Evolutionary conservation across 2,113 vertebrate genomes (phyloP).

Genomic region (Condylura cristata): DNA sequence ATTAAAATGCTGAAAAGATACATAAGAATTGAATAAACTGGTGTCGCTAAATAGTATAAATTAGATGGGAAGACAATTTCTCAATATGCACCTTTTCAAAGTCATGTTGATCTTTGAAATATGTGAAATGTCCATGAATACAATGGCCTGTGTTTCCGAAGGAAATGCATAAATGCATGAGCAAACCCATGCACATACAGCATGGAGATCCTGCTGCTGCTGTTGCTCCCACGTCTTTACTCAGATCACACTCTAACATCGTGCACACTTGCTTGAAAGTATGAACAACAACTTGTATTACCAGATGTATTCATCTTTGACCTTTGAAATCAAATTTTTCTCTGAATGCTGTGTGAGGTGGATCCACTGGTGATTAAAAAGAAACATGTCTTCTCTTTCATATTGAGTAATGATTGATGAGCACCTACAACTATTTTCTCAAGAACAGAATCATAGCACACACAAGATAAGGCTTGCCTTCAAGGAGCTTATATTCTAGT

Average conservation of each 20-base stretch:
- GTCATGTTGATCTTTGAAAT: not conserved
- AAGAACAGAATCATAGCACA: not conserved
- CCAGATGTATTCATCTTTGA: not conserved
- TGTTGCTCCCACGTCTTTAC: not conserved
- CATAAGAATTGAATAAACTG: not conserved
- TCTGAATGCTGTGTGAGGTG: not conserved
- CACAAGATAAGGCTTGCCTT: not conserved
- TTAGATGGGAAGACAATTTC: not conserved
- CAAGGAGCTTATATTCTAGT: not conserved
- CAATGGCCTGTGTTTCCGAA: not conserved
- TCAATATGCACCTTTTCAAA: not conserved
- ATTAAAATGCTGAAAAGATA: not conserved
- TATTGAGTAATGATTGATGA: not conserved
- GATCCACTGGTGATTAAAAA: not conserved
- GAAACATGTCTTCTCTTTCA: not conserved
- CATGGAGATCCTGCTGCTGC: not conserved
- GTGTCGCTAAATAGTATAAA: not conserved
- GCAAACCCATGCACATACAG: not conserved
- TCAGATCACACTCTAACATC: not conserved
- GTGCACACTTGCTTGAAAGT: not conserved
- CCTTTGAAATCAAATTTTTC: not conserved
- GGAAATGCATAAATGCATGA: not conserved
- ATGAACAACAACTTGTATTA: not conserved
- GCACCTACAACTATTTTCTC: not conserved
- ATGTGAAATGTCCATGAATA: not conserved